Evolutionary conservation across 2,888 invertebrate genomes (phyloP).

Genomic region (Lasius fuliginosus): DNA sequence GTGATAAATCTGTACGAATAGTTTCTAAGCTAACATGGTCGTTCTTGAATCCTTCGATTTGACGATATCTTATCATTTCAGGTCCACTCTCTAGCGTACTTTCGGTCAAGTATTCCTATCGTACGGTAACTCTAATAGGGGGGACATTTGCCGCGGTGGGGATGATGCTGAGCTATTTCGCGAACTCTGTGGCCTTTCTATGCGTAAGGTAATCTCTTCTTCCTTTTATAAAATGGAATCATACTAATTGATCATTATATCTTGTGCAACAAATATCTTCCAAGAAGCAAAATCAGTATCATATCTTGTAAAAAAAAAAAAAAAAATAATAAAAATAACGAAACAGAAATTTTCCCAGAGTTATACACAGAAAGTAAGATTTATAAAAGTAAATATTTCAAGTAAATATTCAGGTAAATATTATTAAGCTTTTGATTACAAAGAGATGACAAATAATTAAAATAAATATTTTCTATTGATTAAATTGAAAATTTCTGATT

Average conservation of each 20-base stretch:
- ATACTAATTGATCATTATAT: not conserved
- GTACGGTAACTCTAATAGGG: slow-evolving; percentile 94
- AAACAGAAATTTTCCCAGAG: not conserved
- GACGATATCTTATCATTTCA: slow-evolving; percentile 82
- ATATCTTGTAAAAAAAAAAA: not conserved
- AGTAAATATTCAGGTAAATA: not conserved
- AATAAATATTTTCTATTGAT: not conserved
- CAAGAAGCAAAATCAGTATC: not conserved
- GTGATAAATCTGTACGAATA: not conserved
- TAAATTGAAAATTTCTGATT: not conserved
- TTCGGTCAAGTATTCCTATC: slow-evolving; percentile 94
- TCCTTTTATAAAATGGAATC: not conserved
- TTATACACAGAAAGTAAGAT: not conserved
- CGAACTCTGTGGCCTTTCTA: slow-evolving; percentile 92
- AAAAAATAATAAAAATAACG: not conserved
- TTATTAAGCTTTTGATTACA: not conserved
- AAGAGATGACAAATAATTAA: not conserved
- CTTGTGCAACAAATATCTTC: slow-evolving; percentile 1
- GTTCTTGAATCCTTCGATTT: not conserved
- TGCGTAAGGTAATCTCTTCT: slow-evolving; percentile 90
- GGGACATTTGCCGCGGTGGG: slow-evolving; percentile 94
- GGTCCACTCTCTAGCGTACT: slow-evolving; percentile 95
- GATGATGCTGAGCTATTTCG: slow-evolving; percentile 94
- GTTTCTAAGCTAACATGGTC: not conserved
- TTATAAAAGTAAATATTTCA: not conserved